phyloP scores from a whole-genome alignment of 2,888 invertebrate genomes.

The Orthosia gracilis region DNA sequence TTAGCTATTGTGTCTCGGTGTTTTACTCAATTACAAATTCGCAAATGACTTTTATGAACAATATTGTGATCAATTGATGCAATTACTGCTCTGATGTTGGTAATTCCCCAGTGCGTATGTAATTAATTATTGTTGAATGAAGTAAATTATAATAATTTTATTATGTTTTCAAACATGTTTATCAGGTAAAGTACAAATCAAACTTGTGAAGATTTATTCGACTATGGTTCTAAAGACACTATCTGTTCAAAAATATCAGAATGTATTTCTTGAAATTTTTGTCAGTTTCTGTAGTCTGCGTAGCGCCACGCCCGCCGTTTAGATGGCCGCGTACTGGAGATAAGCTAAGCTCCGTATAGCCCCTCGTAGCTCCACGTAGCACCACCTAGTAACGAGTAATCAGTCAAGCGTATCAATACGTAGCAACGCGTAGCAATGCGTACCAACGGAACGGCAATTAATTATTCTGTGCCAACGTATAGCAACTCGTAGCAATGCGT shows the following conservation, averaged over 20 bases:
- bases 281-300: no score
- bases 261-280: no score
- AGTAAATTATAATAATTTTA: not conserved
- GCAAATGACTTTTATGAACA: constrained; percentile 44
- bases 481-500: no score
- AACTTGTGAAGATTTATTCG: not conserved
- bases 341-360: not conserved
- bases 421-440: not conserved
- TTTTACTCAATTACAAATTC: constrained; percentile 70
- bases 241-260: not conserved
- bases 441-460: no score
- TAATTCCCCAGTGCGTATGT: not conserved
- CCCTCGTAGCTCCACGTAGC: not conserved
- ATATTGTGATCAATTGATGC: constrained; percentile 37
- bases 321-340: no score
- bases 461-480: no score
- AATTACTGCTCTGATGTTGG: constrained; percentile 7
- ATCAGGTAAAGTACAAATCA: not conserved
- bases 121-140: not conserved
- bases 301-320: no score
- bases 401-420: not conserved
- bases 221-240: not conserved
- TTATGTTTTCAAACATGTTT: no score
- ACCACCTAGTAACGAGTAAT: not conserved
- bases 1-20: constrained; percentile 70